Percentiles rank a stretch among this genome's conserved stretches.
These are phyloP conservation scores for Dasypogon diadema DNA, from an alignment of 2,888 invertebrate species.

Conservation along the genomic window DNA sequence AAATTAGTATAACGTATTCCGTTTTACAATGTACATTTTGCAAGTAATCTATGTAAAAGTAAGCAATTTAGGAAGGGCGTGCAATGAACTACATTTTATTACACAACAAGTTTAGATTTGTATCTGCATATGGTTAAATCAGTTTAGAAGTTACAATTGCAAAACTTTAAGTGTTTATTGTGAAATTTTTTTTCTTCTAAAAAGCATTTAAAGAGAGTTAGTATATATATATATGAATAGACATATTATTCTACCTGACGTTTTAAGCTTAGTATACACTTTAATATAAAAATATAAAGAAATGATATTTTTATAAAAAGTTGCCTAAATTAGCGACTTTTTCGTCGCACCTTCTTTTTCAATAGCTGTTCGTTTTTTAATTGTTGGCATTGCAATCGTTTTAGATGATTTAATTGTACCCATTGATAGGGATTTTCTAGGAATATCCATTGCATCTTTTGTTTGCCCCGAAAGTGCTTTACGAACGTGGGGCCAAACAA, in stretches of 20 bases:
- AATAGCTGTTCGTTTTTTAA: conserved; percentile 75
- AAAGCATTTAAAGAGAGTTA: neutral
- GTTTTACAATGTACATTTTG: too few relatives aligned
- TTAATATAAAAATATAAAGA: conserved; percentile 41
- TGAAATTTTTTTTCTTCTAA: neutral
- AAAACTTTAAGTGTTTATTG: too few relatives aligned
- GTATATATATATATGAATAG: conserved; percentile 2
- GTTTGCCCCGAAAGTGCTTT: conserved; percentile 68
- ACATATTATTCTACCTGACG: conserved; percentile 39
- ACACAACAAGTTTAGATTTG: too few relatives aligned
- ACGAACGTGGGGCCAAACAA: conserved; percentile 82
- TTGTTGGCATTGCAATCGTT: conserved; percentile 70
- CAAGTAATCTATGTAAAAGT: too few relatives aligned
- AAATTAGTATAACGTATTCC: neutral
- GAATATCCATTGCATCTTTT: conserved; percentile 72
- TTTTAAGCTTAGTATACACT: conserved; percentile 42
- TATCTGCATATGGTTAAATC: too few relatives aligned
- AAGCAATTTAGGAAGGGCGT: too few relatives aligned
- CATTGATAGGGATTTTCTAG: conserved; percentile 89
- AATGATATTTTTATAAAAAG: conserved; percentile 49
- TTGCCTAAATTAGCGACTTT: conserved; percentile 63
- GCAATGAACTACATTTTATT: too few relatives aligned
- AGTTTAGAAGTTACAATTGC: conserved; percentile 20
- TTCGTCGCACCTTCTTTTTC: conserved; percentile 70
- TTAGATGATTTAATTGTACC: conserved; percentile 80